Evolutionary conservation across 2,113 vertebrate species (phyloP).

Genomic region (Noctilio leporinus): DNA sequence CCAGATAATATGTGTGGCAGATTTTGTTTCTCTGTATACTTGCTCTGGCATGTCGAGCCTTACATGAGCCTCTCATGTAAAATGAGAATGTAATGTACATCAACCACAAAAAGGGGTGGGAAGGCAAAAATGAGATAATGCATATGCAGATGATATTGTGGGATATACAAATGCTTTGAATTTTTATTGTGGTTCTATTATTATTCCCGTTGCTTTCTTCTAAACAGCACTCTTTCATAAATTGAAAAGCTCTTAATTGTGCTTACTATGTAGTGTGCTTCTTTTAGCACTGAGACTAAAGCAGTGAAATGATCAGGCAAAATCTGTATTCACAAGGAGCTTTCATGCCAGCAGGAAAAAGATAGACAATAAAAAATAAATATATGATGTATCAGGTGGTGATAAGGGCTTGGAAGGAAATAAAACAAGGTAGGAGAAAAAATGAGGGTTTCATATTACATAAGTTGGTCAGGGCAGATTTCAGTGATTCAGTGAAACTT

Average conservation of each 20-base stretch:
- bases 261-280: neutral
- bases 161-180: neutral
- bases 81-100: neutral
- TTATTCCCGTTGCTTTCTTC: neutral
- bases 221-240: neutral
- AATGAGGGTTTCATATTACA: neutral
- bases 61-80: neutral
- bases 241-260: neutral
- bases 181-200: neutral
- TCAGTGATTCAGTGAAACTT: neutral
- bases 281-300: neutral
- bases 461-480: neutral
- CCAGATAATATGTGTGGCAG: neutral
- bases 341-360: neutral
- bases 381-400: neutral
- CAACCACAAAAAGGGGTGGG: neutral
- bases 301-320: neutral
- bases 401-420: neutral
- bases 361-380: neutral
- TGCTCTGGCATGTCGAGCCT: neutral
- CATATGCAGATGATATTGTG: neutral
- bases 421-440: neutral
- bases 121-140: neutral
- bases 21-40: neutral
- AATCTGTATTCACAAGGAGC: neutral